Conservation (phyloP, 2,888 invertebrate genomes). For the Athalia rosae region DNA sequence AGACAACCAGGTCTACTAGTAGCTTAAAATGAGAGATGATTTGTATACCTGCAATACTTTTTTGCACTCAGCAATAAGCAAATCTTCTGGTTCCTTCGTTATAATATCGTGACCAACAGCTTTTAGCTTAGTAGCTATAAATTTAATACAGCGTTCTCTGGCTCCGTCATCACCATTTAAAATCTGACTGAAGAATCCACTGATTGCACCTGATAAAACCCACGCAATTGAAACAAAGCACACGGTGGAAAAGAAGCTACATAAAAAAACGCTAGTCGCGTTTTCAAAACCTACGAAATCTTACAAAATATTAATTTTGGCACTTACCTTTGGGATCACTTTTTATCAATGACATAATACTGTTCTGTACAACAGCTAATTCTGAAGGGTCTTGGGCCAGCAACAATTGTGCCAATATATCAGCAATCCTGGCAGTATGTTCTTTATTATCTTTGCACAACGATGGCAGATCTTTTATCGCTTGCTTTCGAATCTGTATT, state of each 20-base stretch:
- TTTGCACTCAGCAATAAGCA: constrained; percentile 88
- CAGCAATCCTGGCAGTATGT: constrained; percentile 90
- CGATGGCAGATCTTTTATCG: constrained; percentile 91
- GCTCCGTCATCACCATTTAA: constrained; percentile 83
- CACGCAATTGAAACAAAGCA: background rate
- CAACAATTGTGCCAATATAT: constrained; percentile 92
- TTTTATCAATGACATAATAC: constrained; percentile 86
- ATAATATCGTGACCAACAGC: constrained; percentile 85
- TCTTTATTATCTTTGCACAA: constrained; percentile 91
- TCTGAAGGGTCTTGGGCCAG: constrained; percentile 91
- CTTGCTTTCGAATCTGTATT: constrained; percentile 92
- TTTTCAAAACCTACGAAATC: background rate
- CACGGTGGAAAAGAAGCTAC: background rate
- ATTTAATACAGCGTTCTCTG: constrained; percentile 91
- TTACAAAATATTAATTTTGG: background rate
- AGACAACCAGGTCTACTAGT: constrained; percentile 41
- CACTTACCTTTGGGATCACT: constrained; percentile 79
- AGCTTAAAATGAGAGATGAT: background rate
- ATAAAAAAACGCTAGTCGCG: background rate
- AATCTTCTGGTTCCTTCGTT: constrained; percentile 90
- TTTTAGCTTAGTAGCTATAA: constrained; percentile 89
- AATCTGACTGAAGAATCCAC: constrained; percentile 83
- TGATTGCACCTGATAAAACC: constrained; percentile 75
- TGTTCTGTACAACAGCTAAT: constrained; percentile 88
- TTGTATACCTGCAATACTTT: constrained; percentile 84